phyloP scores from a whole-genome alignment of 2,113 vertebrate genomes.

The Silurus glanis region DNA sequence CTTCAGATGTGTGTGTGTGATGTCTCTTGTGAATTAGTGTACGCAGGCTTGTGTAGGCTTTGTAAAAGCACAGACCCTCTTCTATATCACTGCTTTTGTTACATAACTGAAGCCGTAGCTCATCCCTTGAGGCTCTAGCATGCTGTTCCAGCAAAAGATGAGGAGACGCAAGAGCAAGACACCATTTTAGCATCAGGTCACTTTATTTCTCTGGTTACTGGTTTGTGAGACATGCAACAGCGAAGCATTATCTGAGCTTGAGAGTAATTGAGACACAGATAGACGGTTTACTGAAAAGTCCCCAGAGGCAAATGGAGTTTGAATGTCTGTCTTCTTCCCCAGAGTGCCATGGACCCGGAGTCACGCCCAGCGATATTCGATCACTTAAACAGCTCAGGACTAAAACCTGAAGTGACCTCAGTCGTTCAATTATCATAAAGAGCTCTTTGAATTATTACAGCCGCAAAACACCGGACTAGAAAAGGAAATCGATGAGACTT shows the following conservation, averaged over 20 bases:
- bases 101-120: slow-evolving; percentile 11
- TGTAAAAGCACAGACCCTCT: not conserved
- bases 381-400: slow-evolving; percentile 38
- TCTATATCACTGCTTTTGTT: not conserved
- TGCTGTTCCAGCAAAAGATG: not conserved
- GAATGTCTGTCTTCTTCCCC: slow-evolving; percentile 38
- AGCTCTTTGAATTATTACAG: slow-evolving; percentile 25
- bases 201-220: slow-evolving; percentile 24
- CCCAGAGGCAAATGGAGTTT: slow-evolving; percentile 37
- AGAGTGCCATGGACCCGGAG: slow-evolving; percentile 46
- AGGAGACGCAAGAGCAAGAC: slow-evolving; percentile 3
- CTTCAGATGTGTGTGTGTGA: not conserved
- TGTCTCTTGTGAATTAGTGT: not conserved
- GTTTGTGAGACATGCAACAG: slow-evolving; percentile 7
- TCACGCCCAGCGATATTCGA: slow-evolving; percentile 46
- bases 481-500: not conserved
- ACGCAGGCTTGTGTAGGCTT: not conserved
- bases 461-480: not conserved
- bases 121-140: not conserved
- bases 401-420: slow-evolving; percentile 38
- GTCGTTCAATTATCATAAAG: slow-evolving; percentile 24
- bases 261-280: slow-evolving; percentile 12
- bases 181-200: not conserved
- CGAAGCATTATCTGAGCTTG: not conserved
- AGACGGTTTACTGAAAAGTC: slow-evolving; percentile 29